A percentile compares a stretch with the other conserved stretches of the same genome.
phyloP scores from a whole-genome alignment of 2,888 invertebrate genomes.

The Noctua fimbriata region DNA sequence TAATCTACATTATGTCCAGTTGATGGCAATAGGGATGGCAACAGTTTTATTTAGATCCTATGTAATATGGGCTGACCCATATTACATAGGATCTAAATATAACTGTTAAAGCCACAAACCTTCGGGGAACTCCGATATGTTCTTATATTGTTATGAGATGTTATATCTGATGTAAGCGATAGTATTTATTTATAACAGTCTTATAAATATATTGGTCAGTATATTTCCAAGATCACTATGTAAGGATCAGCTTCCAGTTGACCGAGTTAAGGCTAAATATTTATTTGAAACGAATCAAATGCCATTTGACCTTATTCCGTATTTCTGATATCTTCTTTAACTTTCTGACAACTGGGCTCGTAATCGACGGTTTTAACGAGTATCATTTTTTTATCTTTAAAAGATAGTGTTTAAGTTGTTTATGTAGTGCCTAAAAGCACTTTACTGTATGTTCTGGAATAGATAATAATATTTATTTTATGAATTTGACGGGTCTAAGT shows the following conservation, averaged over 20 bases:
- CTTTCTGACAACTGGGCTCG: background rate
- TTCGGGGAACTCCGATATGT: background rate
- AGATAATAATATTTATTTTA: too few relatives aligned
- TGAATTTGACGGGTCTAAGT: too few relatives aligned
- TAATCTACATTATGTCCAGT: background rate
- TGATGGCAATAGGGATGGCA: background rate
- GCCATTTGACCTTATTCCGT: background rate
- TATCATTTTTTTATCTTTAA: background rate
- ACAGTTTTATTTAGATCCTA: too few relatives aligned
- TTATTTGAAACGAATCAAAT: conserved; percentile 3
- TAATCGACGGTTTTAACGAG: background rate
- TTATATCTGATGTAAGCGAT: background rate
- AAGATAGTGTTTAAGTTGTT: background rate
- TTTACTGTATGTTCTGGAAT: too few relatives aligned
- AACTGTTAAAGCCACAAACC: background rate
- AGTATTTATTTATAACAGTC: background rate
- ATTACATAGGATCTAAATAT: background rate
- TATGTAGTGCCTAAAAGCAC: background rate
- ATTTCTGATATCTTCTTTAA: background rate
- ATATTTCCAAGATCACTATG: background rate
- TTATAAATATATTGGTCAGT: background rate
- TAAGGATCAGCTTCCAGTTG: background rate
- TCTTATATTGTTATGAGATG: background rate
- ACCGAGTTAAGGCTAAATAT: background rate
- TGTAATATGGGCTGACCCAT: too few relatives aligned